Evolutionary conservation across 2,888 invertebrate genomes (phyloP).

Genomic region (Malacosoma neustria): DNA sequence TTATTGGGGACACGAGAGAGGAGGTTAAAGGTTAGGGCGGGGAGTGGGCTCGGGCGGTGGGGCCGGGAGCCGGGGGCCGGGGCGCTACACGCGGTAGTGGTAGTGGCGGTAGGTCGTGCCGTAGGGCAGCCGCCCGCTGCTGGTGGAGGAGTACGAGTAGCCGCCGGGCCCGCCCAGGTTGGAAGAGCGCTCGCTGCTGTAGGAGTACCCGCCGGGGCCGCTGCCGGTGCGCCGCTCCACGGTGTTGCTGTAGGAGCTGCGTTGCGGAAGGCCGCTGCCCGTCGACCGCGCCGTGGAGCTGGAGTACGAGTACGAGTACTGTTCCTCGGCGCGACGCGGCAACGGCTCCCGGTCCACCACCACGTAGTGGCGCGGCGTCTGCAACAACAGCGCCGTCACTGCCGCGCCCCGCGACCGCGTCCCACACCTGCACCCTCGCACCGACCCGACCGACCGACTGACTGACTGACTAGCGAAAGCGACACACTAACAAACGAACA

Average conservation of each 20-base stretch:
- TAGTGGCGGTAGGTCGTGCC: constrained; percentile 89
- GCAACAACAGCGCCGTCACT: too few relatives aligned
- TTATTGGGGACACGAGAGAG: constrained; percentile 22
- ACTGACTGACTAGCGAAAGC: constrained; percentile 59
- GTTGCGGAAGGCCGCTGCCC: constrained; percentile 72
- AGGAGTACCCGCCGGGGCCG: constrained; percentile 85
- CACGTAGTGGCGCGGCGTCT: constrained; percentile 93
- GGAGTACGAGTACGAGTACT: constrained; percentile 89
- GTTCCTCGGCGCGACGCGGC: constrained; percentile 83
- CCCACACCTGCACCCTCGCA: constrained; percentile 36
- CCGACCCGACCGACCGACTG: constrained; percentile 48
- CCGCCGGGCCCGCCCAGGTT: constrained; percentile 86
- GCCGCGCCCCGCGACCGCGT: too few relatives aligned
- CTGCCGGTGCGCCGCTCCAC: constrained; percentile 81
- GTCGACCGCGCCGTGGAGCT: constrained; percentile 74
- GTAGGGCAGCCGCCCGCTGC: constrained; percentile 87
- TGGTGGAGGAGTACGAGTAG: constrained; percentile 87
- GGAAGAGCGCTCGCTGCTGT: constrained; percentile 83
- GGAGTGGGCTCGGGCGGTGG: constrained; percentile 20
- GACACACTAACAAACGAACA: constrained; percentile 42
- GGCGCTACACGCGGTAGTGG: constrained; percentile 87
- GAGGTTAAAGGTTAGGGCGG: constrained; percentile 23
- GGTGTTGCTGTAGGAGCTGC: constrained; percentile 78
- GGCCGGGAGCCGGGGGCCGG: constrained; percentile 32
- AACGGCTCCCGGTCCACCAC: constrained; percentile 85